These are phyloP conservation scores for Phyllopteryx taeniolatus DNA, from an alignment of 2,113 vertebrate genomes.

Conservation along the genomic window DNA sequence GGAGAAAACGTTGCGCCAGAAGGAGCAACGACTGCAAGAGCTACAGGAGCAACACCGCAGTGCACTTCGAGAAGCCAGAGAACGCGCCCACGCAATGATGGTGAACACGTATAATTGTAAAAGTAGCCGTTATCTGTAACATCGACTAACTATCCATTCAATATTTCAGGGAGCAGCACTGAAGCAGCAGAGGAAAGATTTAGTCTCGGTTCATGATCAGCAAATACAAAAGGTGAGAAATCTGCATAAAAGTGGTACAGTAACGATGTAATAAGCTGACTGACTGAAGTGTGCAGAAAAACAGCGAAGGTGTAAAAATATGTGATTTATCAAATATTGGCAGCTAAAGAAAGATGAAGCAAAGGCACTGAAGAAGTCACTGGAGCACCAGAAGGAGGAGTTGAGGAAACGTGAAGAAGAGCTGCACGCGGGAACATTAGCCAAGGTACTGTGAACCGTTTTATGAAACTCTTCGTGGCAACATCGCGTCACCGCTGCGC, in stretches of 20 bases:
- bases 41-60: conserved; percentile 37
- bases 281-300: not conserved
- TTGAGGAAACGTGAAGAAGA: conserved; percentile 52
- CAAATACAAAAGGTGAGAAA: conserved; percentile 47
- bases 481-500: not conserved
- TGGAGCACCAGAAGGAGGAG: conserved; percentile 50
- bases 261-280: not conserved
- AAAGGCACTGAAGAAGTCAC: conserved; percentile 47
- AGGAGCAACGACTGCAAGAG: conserved; percentile 62
- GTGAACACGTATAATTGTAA: conserved; percentile 23
- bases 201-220: conserved; percentile 31
- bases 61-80: conserved; percentile 35
- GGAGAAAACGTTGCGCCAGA: conserved; percentile 67
- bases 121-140: not conserved
- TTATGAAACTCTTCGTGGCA: not conserved
- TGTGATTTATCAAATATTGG: not conserved
- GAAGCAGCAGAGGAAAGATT: conserved; percentile 38
- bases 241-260: not conserved
- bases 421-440: conserved; percentile 44
- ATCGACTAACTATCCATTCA: not conserved
- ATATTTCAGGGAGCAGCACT: conserved; percentile 37
- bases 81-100: conserved; percentile 37
- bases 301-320: not conserved
- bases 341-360: conserved; percentile 69
- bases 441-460: conserved; percentile 44